Evolutionary conservation across 2,797 vertebrate species (phyloP).

Genomic region (Halcyon badia): DNA sequence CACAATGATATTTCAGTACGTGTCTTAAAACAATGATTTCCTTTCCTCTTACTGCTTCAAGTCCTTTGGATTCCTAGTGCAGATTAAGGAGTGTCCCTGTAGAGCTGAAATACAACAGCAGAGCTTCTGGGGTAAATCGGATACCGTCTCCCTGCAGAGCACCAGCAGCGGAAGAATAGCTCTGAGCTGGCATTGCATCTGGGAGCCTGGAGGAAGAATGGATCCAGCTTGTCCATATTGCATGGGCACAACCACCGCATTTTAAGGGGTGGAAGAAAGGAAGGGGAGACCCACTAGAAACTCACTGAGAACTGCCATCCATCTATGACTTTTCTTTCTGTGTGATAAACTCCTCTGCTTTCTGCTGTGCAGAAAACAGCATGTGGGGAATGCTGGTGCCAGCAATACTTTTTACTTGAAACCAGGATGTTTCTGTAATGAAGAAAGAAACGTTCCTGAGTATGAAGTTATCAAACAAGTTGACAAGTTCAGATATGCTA

Average conservation of each 20-base stretch:
- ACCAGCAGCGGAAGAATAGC: background rate
- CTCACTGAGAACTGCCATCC: background rate
- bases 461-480: constrained; percentile 56
- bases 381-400: background rate
- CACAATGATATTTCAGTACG: constrained; percentile 6
- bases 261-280: background rate
- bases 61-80: background rate
- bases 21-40: constrained; percentile 49
- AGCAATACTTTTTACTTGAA: constrained; percentile 42
- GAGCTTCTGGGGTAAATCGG: constrained; percentile 2
- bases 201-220: constrained; percentile 11
- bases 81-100: constrained; percentile 43
- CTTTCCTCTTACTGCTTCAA: constrained; percentile 54
- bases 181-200: background rate
- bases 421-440: constrained; percentile 28
- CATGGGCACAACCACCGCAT: background rate
- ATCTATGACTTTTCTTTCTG: background rate
- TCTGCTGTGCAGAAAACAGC: background rate
- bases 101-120: background rate
- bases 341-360: background rate
- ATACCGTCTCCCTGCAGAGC: background rate
- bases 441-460: background rate
- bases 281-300: constrained; percentile 12
- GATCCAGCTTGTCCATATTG: background rate
- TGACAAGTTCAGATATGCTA: constrained; percentile 32